phyloP scores from a whole-genome alignment of 2,113 vertebrate species.

The Pterocles burchelli region DNA sequence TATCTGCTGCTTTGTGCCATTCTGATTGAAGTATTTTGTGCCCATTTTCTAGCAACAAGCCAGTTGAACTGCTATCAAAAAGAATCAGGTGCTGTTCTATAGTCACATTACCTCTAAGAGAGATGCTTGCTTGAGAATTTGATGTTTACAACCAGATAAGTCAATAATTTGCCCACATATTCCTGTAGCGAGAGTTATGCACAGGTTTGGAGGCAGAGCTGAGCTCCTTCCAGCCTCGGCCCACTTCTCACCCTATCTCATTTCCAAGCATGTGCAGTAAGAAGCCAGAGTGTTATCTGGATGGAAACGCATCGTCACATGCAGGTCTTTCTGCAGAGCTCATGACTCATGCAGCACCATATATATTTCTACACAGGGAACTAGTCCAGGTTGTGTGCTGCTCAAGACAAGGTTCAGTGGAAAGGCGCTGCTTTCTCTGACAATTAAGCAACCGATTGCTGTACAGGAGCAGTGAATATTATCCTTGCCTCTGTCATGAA shows the following conservation, averaged over 20 bases:
- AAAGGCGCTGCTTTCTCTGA: not conserved
- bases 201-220: not conserved
- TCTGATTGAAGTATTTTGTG: not conserved
- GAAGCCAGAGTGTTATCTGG: not conserved
- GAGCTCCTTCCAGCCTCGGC: not conserved
- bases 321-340: not conserved
- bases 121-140: not conserved
- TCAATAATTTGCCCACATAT: not conserved
- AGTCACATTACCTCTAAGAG: not conserved
- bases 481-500: not conserved
- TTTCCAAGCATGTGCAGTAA: rapidly evolving
- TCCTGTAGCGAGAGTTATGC: not conserved
- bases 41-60: not conserved
- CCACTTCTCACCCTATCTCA: not conserved
- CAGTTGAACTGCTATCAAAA: not conserved
- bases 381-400: not conserved
- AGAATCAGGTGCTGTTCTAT: not conserved
- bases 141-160: not conserved
- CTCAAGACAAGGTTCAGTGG: not conserved
- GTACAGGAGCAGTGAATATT: not conserved
- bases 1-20: not conserved
- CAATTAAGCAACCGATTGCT: not conserved
- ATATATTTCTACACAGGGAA: not conserved
- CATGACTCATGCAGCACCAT: not conserved
- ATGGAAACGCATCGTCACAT: not conserved